These are phyloP conservation scores for Falco novaeseelandiae DNA, from an alignment of 2,797 vertebrate species.

Conservation along the genomic window DNA sequence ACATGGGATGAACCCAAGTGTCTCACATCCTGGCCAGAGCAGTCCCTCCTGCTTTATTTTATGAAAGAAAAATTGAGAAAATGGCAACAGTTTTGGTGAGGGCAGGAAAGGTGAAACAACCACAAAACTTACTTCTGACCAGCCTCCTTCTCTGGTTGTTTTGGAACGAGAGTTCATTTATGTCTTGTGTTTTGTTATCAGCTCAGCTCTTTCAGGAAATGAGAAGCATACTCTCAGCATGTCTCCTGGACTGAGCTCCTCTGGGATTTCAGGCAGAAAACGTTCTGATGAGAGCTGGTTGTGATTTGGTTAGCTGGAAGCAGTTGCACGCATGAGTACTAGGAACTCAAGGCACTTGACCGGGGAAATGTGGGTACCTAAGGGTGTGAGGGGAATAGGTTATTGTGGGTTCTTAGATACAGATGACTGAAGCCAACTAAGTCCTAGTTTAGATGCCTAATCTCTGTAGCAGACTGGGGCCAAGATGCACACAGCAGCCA, in stretches of 20 bases:
- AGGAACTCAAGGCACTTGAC: not conserved
- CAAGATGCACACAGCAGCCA: not conserved
- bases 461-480: not conserved
- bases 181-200: not conserved
- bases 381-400: not conserved
- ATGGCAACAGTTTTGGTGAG: not conserved
- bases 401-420: not conserved
- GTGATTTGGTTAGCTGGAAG: constrained; percentile 10
- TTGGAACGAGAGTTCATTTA: not conserved
- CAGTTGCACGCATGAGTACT: not conserved
- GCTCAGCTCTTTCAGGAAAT: constrained; percentile 3
- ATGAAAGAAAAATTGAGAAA: not conserved
- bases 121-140: not conserved
- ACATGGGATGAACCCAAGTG: not conserved
- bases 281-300: not conserved
- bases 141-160: not conserved
- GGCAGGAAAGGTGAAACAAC: not conserved
- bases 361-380: not conserved
- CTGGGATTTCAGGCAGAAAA: constrained; percentile 23
- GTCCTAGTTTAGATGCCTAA: not conserved
- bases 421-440: not conserved
- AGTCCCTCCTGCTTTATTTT: not conserved
- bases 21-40: not conserved
- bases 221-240: not conserved
- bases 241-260: not conserved